Evolutionary conservation across 2,113 vertebrate species (phyloP).

Genomic region (Ochotona princeps): DNA sequence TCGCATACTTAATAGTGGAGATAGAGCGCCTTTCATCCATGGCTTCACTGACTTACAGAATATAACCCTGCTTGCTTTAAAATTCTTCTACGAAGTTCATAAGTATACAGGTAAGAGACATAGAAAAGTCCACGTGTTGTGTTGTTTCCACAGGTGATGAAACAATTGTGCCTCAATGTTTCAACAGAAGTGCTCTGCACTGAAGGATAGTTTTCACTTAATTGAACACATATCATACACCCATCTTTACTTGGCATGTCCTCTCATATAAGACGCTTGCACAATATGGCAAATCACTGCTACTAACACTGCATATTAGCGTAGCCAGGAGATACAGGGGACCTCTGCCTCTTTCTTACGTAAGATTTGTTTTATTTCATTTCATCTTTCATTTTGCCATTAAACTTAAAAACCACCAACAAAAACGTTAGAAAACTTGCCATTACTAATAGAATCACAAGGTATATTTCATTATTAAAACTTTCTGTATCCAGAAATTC

Average conservation of each 20-base stretch:
- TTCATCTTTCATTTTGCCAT: neutral
- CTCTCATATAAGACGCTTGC: neutral
- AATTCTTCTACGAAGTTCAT: conserved; percentile 70
- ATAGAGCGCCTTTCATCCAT: conserved; percentile 65
- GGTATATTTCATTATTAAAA: neutral
- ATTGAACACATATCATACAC: neutral
- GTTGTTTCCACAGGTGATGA: neutral
- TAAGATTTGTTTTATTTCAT: neutral
- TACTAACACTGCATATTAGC: neutral
- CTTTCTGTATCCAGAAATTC: neutral
- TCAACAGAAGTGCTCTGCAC: neutral
- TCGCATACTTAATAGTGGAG: conserved; percentile 69
- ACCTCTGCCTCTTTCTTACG: neutral
- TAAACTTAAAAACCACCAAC: neutral
- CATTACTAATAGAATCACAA: neutral
- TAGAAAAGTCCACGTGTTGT: neutral
- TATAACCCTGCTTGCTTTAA: conserved; percentile 69
- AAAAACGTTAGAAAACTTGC: neutral
- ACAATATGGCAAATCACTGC: neutral
- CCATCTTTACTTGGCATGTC: neutral
- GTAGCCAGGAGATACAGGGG: neutral
- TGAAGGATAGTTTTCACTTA: neutral
- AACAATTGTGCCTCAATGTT: neutral
- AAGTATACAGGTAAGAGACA: conserved; percentile 75
- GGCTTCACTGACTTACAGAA: conserved; percentile 83